Conservation (phyloP, 2,888 invertebrate genomes). For the Toxonevra muliebris region DNA sequence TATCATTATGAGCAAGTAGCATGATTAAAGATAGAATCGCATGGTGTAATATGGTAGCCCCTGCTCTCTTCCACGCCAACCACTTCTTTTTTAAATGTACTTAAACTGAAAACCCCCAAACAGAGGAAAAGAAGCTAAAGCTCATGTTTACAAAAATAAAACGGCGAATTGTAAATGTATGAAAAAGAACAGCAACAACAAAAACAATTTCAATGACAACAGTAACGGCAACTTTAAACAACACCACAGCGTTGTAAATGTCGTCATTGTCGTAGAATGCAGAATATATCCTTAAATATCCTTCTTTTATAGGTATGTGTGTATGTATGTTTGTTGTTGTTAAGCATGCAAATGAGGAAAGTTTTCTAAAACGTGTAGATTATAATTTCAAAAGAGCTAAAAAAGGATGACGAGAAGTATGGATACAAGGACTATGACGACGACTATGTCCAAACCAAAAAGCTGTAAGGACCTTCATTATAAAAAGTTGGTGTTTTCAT, state of each 20-base stretch:
- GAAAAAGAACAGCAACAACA: slow-evolving; percentile 23
- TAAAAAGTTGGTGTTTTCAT: slow-evolving; percentile 59
- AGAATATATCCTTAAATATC: slow-evolving; percentile 48
- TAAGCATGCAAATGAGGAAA: slow-evolving; percentile 41
- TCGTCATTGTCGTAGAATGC: slow-evolving; percentile 40
- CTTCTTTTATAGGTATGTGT: slow-evolving; percentile 25
- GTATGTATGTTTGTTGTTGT: slow-evolving; percentile 15
- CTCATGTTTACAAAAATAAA: slow-evolving; percentile 45
- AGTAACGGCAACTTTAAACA: slow-evolving; percentile 20
- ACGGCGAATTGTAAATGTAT: slow-evolving; percentile 20
- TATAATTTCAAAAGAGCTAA: slow-evolving; percentile 57
- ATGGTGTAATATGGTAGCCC: too few species aligned
- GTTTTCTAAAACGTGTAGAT: slow-evolving; percentile 48
- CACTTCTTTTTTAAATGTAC: slow-evolving; percentile 30
- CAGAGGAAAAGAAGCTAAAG: slow-evolving; percentile 24
- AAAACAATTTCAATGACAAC: slow-evolving; percentile 5
- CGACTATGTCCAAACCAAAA: slow-evolving; percentile 3
- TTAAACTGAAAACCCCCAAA: slow-evolving; percentile 32
- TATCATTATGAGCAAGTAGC: too few species aligned
- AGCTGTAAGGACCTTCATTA: slow-evolving; percentile 52
- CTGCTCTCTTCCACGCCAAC: too few species aligned
- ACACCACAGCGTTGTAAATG: slow-evolving; percentile 38
- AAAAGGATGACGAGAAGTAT: slow-evolving; percentile 19
- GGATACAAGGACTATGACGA: background rate
- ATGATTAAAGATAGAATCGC: too few species aligned